phyloP scores from a whole-genome alignment of 2,797 vertebrate species.

The Protonibea diacanthus region DNA sequence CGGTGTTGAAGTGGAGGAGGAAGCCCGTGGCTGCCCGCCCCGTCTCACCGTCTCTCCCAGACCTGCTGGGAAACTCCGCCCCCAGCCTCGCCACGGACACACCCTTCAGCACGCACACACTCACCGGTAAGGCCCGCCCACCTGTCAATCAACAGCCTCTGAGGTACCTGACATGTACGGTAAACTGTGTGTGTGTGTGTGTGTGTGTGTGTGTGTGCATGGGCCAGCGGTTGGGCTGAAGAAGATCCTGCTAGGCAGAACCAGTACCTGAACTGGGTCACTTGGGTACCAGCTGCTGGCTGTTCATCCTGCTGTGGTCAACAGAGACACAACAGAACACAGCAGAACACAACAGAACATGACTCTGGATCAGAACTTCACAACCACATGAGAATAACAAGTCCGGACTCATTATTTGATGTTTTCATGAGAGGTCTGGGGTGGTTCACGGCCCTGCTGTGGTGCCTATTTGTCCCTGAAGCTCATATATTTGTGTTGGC shows the following conservation, averaged over 20 bases:
- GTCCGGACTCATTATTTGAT: too few relatives aligned
- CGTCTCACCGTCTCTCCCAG: constrained; percentile 87
- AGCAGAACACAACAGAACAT: too few relatives aligned
- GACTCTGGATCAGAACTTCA: too few relatives aligned
- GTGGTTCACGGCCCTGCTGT: too few relatives aligned
- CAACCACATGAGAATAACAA: background rate
- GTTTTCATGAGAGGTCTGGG: too few relatives aligned
- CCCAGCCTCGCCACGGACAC: constrained; percentile 84
- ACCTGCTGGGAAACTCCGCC: constrained; percentile 85
- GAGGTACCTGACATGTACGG: accelerated
- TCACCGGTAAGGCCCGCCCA: constrained; percentile 47
- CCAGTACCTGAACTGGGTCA: constrained; percentile 85
- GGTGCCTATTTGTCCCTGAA: too few relatives aligned
- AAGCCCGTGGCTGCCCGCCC: constrained; percentile 85
- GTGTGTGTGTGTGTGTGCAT: constrained; percentile 67
- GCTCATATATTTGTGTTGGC: too few relatives aligned
- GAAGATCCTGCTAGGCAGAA: constrained; percentile 83
- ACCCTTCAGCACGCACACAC: constrained; percentile 77
- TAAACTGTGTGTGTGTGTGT: background rate
- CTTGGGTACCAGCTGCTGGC: constrained; percentile 87
- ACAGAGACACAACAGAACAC: too few relatives aligned
- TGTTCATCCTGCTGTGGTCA: constrained; percentile 92
- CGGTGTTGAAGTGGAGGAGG: constrained; percentile 92
- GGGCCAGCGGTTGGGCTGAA: constrained; percentile 86
- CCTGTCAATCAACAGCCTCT: background rate